Evolutionary conservation across 2,113 vertebrate species (phyloP), one percentile per base, ranked within the genome.

Genomic region (Phalacrocorax brasilianus): DNA sequence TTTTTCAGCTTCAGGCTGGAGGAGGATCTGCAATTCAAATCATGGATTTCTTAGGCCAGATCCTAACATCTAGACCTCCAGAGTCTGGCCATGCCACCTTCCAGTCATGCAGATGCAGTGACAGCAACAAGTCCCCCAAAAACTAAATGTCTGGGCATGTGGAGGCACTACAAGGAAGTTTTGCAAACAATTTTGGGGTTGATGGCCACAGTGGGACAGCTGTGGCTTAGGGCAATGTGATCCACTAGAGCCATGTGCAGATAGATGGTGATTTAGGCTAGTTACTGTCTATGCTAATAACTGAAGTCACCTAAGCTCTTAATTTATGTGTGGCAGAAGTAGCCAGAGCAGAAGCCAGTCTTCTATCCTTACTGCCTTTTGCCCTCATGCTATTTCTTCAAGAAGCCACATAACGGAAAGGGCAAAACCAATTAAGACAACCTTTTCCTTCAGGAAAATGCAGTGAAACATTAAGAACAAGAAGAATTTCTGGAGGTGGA

Each of bases 1-100:
- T 98, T 98, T 87, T 98, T 98, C 82, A 98, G 95, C 93, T 98
- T 98, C 92, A 98, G 91, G 96, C 95, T 98, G 66, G 97, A 97
- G 61, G 98, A 97, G n/a, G 98, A 98, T 88, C 98, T 98, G 78
- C 26, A 89, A 75, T 61, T 44, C 61, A 95, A 89, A 85, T 74
- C 20, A 93, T 5, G 6, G n/a, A 80, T 86, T 76, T 47, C 40
- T 79, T 75, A 89, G 61, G 42, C 8, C 35, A 85, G 13, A 89
- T 52, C 30, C 32, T 67, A 84, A 78, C 26, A 71, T 7, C 35
- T 23, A 59, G 68, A 66, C 20, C 27, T 88, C 32, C 40, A 68
- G 44, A 79, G 9, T 53, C 23, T 73, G 27, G 38, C 50, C 38
- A 14, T 24, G 33, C 24, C 27, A 49, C 28, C 30, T 53, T 77